Evolutionary conservation across 2,888 invertebrate species (phyloP).

Genomic region (Podotricha telesiphe): DNA sequence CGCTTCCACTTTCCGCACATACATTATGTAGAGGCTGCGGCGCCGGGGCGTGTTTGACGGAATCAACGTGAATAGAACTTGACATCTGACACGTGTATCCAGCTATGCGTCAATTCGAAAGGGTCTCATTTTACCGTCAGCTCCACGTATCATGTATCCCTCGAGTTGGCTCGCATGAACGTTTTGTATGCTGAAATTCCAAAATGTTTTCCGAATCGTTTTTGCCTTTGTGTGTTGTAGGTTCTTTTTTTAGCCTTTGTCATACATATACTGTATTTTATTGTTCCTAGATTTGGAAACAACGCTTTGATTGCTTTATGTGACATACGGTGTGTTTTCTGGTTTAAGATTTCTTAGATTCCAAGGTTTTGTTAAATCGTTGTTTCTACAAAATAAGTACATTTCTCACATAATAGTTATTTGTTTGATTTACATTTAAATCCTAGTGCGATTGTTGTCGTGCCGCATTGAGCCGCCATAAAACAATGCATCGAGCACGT

Average conservation of each 20-base stretch:
- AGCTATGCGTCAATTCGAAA: slow-evolving; percentile 59
- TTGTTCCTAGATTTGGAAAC: background rate
- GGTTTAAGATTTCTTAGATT: background rate
- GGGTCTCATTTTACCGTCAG: slow-evolving; percentile 54
- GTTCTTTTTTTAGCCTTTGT: background rate
- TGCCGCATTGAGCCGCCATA: slow-evolving; percentile 69
- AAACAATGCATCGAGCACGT: slow-evolving; percentile 83
- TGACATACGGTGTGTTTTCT: background rate
- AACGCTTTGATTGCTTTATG: background rate
- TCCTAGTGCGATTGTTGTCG: slow-evolving; percentile 48
- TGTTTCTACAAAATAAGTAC: background rate
- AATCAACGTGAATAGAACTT: slow-evolving; percentile 74
- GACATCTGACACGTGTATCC: slow-evolving; percentile 74
- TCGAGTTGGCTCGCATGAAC: slow-evolving; percentile 30
- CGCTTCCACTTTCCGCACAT: slow-evolving; percentile 57
- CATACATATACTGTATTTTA: slow-evolving; percentile 2
- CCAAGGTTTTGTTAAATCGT: background rate
- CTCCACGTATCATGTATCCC: slow-evolving; percentile 31
- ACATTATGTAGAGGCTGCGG: slow-evolving; percentile 67
- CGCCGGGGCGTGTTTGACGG: slow-evolving; percentile 65
- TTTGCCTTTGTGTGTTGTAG: background rate
- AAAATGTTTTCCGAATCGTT: slow-evolving; percentile 3
- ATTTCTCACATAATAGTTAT: background rate
- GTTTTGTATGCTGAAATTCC: background rate
- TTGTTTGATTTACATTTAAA: slow-evolving; percentile 41